These are phyloP conservation scores for Labroides dimidiatus DNA, from an alignment of 2,797 vertebrate genomes.

Conservation along the genomic window DNA sequence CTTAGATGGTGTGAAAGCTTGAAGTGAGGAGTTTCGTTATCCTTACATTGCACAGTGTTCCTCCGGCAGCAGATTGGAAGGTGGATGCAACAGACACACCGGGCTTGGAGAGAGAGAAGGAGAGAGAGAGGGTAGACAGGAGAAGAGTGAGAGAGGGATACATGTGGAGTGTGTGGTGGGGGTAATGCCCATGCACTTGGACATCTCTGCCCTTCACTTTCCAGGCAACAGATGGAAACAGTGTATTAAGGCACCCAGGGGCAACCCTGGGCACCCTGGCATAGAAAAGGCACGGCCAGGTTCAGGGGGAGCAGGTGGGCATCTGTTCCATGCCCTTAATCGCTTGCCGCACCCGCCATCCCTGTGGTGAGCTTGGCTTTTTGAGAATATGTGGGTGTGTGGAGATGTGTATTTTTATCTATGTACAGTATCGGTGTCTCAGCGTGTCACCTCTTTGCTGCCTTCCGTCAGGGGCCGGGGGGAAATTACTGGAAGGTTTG, in stretches of 20 bases:
- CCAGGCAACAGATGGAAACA: slow-evolving; percentile 87
- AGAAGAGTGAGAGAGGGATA: slow-evolving; percentile 22
- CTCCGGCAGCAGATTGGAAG: slow-evolving; percentile 48
- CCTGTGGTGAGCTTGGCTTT: slow-evolving; percentile 77
- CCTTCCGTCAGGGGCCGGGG: slow-evolving; percentile 48
- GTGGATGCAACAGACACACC: slow-evolving; percentile 48
- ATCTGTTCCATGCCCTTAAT: slow-evolving; percentile 87
- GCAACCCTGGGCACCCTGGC: slow-evolving; percentile 81
- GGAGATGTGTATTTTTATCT: slow-evolving; percentile 63
- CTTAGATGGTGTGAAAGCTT: slow-evolving; percentile 57
- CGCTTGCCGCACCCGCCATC: slow-evolving; percentile 79
- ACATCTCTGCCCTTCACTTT: slow-evolving; percentile 83
- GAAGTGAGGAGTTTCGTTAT: slow-evolving; percentile 61
- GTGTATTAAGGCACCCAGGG: slow-evolving; percentile 85
- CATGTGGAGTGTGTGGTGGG: slow-evolving; percentile 8
- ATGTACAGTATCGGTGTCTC: slow-evolving; percentile 52
- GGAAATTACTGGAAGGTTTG: slow-evolving; percentile 49
- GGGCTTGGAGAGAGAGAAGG: slow-evolving; percentile 25
- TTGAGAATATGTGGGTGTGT: slow-evolving; percentile 55
- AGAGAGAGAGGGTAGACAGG: slow-evolving; percentile 36
- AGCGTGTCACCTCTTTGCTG: slow-evolving; percentile 55
- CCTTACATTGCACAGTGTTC: slow-evolving; percentile 63
- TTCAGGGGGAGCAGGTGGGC: slow-evolving; percentile 87
- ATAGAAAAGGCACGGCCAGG: slow-evolving; percentile 77
- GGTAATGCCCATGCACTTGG: slow-evolving; percentile 71